Base-by-base conservation (phyloP, 2,797 vertebrate genomes). In the Antrozous pallidus region DNA sequence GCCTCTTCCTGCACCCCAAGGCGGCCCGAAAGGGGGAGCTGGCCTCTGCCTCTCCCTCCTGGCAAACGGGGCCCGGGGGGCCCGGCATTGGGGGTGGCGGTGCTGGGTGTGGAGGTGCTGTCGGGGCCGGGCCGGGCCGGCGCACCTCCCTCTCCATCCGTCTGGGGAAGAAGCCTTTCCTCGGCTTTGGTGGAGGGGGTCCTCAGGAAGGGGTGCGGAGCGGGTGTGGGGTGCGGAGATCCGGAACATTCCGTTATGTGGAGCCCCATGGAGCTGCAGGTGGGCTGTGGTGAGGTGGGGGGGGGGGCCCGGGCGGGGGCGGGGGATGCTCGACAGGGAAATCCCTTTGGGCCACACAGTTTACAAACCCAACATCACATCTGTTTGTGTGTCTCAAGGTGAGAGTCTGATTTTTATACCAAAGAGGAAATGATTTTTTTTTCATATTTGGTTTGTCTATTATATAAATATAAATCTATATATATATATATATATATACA, bases 361-460 rank as follows among this genome's bases (percentile, higher is more conserved):
- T 97, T 97, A 97, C 96, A 97, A 97, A 94, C 90, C 91, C 81
- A 94, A 45, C 90, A 88, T 95, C 95, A 61, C 78, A 93, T 98
- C 31, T 98, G 71, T 98, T 88, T 98, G 97, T 98, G 94, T 92
- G 92, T 96, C 97, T 61, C 42, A 49, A 92, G 90, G 61, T 54
- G 82, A 94, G 92, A 83, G 79, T 93, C 93, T 95, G 85, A 94
- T 93, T 97, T 95, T 88, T 89, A 97, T 97, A 97, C 98, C 98
- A 98, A 98, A 98, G 98, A 98, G 96, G 96, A 97, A 94, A 89
- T 92, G 47, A 93, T 95, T 97, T 96, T 94, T 92, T 97, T 96
- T 80, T 92, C 75, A 51, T 95, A 91, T 97, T 96, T 83, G 67
- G 92, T 96, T 96, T 88, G 93, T 85, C 95, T 97, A 96, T 97